These are phyloP conservation scores for Zootoca vivipara DNA, from an alignment of 2,113 vertebrate genomes.

Conservation along the genomic window DNA sequence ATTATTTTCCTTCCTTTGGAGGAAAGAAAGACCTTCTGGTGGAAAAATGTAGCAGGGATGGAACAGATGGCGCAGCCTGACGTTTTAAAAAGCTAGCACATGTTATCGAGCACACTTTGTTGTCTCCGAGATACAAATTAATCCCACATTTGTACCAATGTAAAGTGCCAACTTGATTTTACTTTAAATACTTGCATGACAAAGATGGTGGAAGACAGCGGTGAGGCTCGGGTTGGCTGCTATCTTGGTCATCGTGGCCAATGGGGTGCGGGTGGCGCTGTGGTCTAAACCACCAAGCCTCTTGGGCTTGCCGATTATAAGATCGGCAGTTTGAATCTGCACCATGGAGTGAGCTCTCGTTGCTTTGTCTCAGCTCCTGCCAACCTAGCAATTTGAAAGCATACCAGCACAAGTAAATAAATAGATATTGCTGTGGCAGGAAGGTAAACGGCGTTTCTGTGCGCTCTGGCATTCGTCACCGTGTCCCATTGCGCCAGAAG, in stretches of 20 bases:
- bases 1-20: background rate
- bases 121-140: background rate
- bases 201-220: background rate
- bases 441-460: too few species aligned
- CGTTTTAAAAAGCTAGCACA: background rate
- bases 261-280: too few species aligned
- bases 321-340: too few species aligned
- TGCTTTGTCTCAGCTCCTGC: too few species aligned
- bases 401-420: too few species aligned
- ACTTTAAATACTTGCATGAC: background rate
- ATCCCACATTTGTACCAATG: background rate
- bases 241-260: background rate
- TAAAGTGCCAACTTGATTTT: background rate
- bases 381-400: too few species aligned
- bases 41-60: background rate
- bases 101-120: background rate
- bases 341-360: too few species aligned
- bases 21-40: background rate
- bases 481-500: too few species aligned
- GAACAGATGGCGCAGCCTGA: background rate
- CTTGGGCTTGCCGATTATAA: too few species aligned
- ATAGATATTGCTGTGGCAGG: too few species aligned
- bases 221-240: background rate
- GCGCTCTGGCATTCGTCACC: too few species aligned
- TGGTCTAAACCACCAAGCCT: too few species aligned